phyloP scores from a whole-genome alignment of 2,797 vertebrate species.

The Peromyscus eremicus region DNA sequence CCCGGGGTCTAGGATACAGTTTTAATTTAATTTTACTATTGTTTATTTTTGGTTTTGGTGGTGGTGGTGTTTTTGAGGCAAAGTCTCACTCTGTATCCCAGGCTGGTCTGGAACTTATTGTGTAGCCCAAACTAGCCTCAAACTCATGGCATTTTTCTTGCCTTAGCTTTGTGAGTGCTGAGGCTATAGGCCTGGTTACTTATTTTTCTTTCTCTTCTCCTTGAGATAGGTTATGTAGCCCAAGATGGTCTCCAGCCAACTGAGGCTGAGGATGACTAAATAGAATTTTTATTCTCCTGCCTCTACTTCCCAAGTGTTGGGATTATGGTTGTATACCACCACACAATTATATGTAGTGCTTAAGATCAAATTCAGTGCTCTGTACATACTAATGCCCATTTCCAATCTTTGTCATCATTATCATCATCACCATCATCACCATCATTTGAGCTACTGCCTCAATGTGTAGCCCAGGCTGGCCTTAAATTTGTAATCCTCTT shows the following conservation, averaged over 20 bases:
- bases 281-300: background rate
- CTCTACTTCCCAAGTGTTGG: background rate
- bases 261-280: background rate
- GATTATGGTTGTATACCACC: background rate
- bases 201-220: background rate
- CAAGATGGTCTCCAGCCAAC: background rate
- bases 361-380: background rate
- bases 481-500: background rate
- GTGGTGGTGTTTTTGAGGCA: background rate
- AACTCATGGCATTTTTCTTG: background rate
- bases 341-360: background rate
- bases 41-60: background rate
- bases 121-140: background rate
- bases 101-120: background rate
- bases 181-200: background rate
- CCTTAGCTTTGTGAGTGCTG: background rate
- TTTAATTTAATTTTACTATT: background rate
- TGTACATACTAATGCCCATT: background rate
- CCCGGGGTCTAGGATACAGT: background rate
- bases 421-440: background rate
- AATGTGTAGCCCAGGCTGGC: background rate
- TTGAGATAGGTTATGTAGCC: background rate
- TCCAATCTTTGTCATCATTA: background rate
- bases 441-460: background rate
- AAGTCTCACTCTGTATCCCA: background rate